Conservation (phyloP, 2,113 vertebrate species). For the Callospermophilus lateralis region DNA sequence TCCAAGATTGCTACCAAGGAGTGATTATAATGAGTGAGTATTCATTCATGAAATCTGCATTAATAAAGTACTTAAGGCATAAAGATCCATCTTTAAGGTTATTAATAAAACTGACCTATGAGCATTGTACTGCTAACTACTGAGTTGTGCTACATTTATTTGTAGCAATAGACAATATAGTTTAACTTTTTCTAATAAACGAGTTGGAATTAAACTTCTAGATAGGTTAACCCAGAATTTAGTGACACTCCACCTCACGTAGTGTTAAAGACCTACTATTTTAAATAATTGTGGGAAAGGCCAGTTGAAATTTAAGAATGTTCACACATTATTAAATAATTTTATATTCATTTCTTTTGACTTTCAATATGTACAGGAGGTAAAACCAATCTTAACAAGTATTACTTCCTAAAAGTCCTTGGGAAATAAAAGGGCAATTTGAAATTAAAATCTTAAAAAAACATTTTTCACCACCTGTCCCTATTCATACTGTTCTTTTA, state of each 20-base stretch:
- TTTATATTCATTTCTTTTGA: constrained; percentile 36
- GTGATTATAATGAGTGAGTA: not conserved
- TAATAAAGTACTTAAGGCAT: not conserved
- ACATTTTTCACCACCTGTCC: not conserved
- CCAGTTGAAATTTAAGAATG: constrained; percentile 30
- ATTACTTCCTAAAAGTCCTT: constrained; percentile 40
- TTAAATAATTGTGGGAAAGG: constrained; percentile 49
- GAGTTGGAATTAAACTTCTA: constrained; percentile 11
- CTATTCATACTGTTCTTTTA: constrained; percentile 17
- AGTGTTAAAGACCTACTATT: constrained; percentile 10
- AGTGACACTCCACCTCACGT: not conserved
- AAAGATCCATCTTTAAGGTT: not conserved
- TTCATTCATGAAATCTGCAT: not conserved
- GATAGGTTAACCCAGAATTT: not conserved
- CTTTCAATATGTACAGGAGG: constrained; percentile 19
- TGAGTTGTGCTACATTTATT: not conserved
- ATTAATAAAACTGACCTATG: not conserved
- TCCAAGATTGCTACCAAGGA: not conserved
- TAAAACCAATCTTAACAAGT: constrained; percentile 26
- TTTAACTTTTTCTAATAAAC: constrained; percentile 52
- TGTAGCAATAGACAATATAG: not conserved
- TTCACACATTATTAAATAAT: constrained; percentile 6
- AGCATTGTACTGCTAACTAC: not conserved
- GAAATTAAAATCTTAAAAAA: constrained; percentile 68
- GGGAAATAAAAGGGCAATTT: constrained; percentile 34